Evolutionary conservation across 2,888 invertebrate genomes (phyloP), one percentile per base, ranked within the genome.

Genomic region (Sclerodermus sp.): DNA sequence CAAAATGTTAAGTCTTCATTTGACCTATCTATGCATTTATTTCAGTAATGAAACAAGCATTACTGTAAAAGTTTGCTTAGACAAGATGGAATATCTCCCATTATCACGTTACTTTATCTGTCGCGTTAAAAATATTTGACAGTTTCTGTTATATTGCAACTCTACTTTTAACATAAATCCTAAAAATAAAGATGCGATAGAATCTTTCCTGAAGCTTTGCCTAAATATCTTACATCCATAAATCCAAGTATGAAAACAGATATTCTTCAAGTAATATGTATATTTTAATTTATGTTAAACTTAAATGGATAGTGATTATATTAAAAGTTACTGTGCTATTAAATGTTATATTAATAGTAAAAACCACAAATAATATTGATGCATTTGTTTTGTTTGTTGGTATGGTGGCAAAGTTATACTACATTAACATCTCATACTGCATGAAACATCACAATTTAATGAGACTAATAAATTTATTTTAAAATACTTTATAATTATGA

Each of bases 141-240:
- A 31, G 51, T 39, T 40, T 38, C 10, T 34, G 31, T 46, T 31
- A 51, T 39, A 49, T 18, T 45, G 30, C 14, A 40, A 47, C 13
- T 23, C 45, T 47, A 31, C 31, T 15, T 40, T 37, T 43, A 36
- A 16, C 38, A 9, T 37, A 48, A 43, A 51, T 29, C 53, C 47
- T 23, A 32, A 44, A 53, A 34, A 39, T 43, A 18, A 9, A 42
- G 53, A 44, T 12, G 12, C n/a, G 9, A 34, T 42, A 14, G 1
- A 30, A 15, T 31, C 9, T 17, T 29, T 42, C n/a, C 18, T 32
- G 30, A 46, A 3, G 16, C 18, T 42, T 42, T 42, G 37, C 41
- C 14, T 14, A 32, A 38, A 38, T 30, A 51, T 47, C 46, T 51
- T 53, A 55, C 32, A 53, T 51, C 50, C 43, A 49, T 44, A 52